These are phyloP conservation scores for Sycophaga agraensis DNA, from an alignment of 1,140 invertebrate genomes.

Conservation along the genomic window DNA sequence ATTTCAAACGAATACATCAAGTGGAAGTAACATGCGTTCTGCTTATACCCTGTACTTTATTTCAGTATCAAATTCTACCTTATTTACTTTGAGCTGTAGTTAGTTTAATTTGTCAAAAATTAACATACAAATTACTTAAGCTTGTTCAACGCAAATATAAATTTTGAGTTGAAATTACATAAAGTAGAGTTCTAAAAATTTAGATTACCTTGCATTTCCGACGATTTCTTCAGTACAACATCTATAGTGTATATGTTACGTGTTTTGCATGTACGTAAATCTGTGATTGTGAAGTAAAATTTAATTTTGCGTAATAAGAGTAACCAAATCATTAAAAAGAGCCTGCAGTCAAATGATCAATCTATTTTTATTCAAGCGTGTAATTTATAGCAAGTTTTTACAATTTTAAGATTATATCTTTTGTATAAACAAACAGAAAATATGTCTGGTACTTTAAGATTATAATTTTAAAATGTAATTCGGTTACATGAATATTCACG, in stretches of 20 bases:
- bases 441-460: too few relatives aligned
- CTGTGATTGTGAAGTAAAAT: conserved; percentile 26
- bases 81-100: neutral
- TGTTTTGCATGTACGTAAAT: conserved; percentile 26
- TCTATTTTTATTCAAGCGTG: too few relatives aligned
- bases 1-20: neutral
- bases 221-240: neutral
- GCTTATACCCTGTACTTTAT: neutral
- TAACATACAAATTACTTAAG: neutral
- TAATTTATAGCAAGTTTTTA: too few relatives aligned
- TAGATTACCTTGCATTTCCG: conserved; percentile 11
- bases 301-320: neutral
- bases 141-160: too few relatives aligned
- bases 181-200: too few relatives aligned
- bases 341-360: neutral
- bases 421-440: too few relatives aligned
- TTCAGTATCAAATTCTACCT: neutral
- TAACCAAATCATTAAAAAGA: neutral
- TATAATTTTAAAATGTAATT: too few relatives aligned
- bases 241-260: conserved; percentile 1
- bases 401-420: too few relatives aligned
- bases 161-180: too few relatives aligned
- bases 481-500: too few relatives aligned
- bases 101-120: neutral
- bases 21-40: neutral